A percentile compares a stretch with the other conserved stretches of the same genome.
phyloP scores from a whole-genome alignment of 2,888 invertebrate species.

The Strigamia transsilvanica region DNA sequence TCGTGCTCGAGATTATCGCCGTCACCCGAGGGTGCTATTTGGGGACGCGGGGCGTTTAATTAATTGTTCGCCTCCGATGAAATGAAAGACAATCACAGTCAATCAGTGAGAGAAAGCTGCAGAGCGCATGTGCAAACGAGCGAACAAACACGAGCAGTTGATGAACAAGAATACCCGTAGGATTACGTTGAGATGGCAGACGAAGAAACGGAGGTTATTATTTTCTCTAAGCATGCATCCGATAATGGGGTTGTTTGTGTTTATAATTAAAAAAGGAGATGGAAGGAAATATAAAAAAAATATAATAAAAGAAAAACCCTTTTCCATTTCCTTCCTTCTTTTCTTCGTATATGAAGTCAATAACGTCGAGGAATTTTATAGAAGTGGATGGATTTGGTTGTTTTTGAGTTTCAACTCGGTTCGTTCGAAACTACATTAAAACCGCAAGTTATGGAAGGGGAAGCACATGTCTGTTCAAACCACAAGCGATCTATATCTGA shows the following conservation, averaged over 20 bases:
- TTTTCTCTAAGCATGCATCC: not conserved
- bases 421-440: slow-evolving; percentile 24
- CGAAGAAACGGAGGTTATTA: not conserved
- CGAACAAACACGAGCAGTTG: slow-evolving; percentile 27
- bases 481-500: slow-evolving; percentile 35
- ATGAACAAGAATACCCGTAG: slow-evolving; percentile 16
- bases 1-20: slow-evolving; percentile 22
- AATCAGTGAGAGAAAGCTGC: slow-evolving; percentile 31
- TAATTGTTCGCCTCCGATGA: slow-evolving; percentile 27
- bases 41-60: slow-evolving; percentile 34
- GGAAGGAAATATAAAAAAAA: too few relatives aligned
- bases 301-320: too few relatives aligned
- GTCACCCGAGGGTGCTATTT: slow-evolving; percentile 38
- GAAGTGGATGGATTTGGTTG: not conserved
- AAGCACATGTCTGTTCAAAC: slow-evolving; percentile 38
- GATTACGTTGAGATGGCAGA: not conserved
- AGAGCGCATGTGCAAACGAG: slow-evolving; percentile 32
- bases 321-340: not conserved
- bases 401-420: slow-evolving; percentile 31
- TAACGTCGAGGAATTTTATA: slow-evolving; percentile 8
- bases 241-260: not conserved
- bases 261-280: not conserved
- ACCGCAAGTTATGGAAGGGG: slow-evolving; percentile 38
- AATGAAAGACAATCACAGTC: slow-evolving; percentile 38
- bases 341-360: not conserved